Conservation (phyloP, 2,888 invertebrate species). For the Lycophotia porphyrea region DNA sequence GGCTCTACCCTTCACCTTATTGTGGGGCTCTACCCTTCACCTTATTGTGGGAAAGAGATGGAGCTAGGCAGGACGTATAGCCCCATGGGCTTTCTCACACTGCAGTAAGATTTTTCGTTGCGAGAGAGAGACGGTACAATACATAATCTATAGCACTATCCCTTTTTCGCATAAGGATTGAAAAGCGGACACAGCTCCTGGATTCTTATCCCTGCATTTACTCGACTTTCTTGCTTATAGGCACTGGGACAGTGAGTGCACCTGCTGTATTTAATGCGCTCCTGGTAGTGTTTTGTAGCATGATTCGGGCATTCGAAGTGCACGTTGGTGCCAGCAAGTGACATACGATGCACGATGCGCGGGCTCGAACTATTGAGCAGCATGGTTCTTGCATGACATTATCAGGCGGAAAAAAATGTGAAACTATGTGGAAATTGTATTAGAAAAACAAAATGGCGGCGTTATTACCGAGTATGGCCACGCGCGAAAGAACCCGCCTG, state of each 20-base stretch:
- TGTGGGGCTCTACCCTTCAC: not conserved
- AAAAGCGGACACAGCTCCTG: not conserved
- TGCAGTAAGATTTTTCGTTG: not conserved
- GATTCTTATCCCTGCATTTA: not conserved
- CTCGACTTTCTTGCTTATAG: not conserved
- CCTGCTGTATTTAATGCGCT: conserved; percentile 7
- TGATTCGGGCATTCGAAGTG: not conserved
- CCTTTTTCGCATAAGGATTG: not conserved
- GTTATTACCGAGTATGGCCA: too few relatives aligned
- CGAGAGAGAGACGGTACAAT: not conserved
- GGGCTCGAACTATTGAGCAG: not conserved
- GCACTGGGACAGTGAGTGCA: not conserved
- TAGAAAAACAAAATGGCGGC: too few relatives aligned
- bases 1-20: not conserved
- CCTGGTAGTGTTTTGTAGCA: conserved; percentile 20
- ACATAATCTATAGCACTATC: not conserved
- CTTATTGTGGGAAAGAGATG: not conserved
- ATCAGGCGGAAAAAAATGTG: too few relatives aligned
- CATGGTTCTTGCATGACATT: not conserved
- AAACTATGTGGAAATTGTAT: not conserved
- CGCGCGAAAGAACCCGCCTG: too few relatives aligned
- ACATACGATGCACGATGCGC: not conserved
- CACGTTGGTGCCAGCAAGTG: not conserved
- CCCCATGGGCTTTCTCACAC: not conserved
- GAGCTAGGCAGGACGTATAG: not conserved